Percentiles rank a stretch among this genome's conserved stretches.
These are phyloP conservation scores for Nyleta sp. DNA, from an alignment of 2,888 invertebrate species.

Conservation along the genomic window DNA sequence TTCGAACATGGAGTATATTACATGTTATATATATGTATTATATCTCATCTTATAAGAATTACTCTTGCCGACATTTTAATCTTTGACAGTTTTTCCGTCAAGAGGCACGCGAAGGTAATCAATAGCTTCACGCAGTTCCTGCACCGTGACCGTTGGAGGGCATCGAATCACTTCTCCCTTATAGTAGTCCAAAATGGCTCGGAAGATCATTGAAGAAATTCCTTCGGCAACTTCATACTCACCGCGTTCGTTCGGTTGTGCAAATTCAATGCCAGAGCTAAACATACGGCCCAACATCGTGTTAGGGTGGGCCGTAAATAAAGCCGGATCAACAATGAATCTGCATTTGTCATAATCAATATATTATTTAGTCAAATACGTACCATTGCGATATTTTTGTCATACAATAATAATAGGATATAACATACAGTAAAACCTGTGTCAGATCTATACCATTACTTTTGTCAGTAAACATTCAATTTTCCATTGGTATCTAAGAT, in stretches of 20 bases:
- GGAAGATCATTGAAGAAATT: slow-evolving; percentile 96
- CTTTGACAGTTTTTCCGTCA: slow-evolving; percentile 96
- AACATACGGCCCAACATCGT: slow-evolving; percentile 99
- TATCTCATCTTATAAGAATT: slow-evolving; percentile 84
- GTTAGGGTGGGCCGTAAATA: slow-evolving; percentile 97
- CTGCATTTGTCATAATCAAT: no score
- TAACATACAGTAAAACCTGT: no score
- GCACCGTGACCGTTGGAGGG: slow-evolving; percentile 97
- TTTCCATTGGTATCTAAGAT: no score
- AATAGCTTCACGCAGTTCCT: slow-evolving; percentile 98
- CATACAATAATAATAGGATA: no score
- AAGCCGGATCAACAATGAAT: slow-evolving; percentile 95
- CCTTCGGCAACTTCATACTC: slow-evolving; percentile 99
- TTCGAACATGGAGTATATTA: no score
- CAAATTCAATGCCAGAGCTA: slow-evolving; percentile 94
- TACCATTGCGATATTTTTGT: no score
- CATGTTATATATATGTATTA: no score
- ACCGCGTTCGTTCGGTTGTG: slow-evolving; percentile 97
- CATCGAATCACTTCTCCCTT: slow-evolving; percentile 95
- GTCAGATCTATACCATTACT: no score
- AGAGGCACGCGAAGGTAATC: slow-evolving; percentile 99
- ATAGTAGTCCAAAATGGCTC: slow-evolving; percentile 97
- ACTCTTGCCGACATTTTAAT: slow-evolving; percentile 95
- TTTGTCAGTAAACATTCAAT: no score
- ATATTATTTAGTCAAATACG: no score